Percentiles rank a stretch among this genome's conserved stretches.
phyloP scores from a whole-genome alignment of 2,113 vertebrate species.

The Phrynocephalus versicolor region DNA sequence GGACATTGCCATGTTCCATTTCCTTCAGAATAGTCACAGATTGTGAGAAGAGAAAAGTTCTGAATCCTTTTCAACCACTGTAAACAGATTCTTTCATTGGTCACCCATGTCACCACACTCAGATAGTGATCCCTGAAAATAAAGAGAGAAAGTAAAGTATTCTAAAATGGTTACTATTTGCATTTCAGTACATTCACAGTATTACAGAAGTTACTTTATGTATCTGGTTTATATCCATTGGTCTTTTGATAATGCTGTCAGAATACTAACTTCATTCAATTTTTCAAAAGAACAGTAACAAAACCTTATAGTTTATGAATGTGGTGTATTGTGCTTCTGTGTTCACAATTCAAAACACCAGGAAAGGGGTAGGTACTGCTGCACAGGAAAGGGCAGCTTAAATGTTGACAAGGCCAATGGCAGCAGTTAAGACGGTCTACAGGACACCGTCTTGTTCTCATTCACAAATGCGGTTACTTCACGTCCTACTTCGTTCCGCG shows the following conservation, averaged over 20 bases:
- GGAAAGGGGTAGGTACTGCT: no score
- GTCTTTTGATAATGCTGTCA: background rate
- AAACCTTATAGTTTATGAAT: no score
- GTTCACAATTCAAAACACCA: no score
- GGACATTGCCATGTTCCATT: conserved; percentile 61
- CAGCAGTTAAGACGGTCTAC: no score
- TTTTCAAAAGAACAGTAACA: no score
- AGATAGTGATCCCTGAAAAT: conserved; percentile 79
- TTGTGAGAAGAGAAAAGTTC: conserved; percentile 75
- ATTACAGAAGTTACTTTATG: background rate
- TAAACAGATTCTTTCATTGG: conserved; percentile 72
- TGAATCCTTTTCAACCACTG: conserved; percentile 83
- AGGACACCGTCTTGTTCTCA: no score
- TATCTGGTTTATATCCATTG: conserved; percentile 10
- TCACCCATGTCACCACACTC: conserved; percentile 78
- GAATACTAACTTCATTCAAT: no score
- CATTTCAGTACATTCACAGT: conserved; percentile 19
- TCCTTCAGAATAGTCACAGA: conserved; percentile 69
- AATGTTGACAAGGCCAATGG: no score
- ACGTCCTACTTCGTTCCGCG: no score
- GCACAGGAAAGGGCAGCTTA: no score
- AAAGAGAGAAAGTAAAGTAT: conserved; percentile 31
- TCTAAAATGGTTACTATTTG: conserved; percentile 39
- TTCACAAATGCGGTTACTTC: no score
- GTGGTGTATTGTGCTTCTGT: no score